A percentile compares a stretch with the other conserved stretches of the same genome.
phyloP scores from a whole-genome alignment of 2,888 invertebrate species.

The Drosophila melanocephala region DNA sequence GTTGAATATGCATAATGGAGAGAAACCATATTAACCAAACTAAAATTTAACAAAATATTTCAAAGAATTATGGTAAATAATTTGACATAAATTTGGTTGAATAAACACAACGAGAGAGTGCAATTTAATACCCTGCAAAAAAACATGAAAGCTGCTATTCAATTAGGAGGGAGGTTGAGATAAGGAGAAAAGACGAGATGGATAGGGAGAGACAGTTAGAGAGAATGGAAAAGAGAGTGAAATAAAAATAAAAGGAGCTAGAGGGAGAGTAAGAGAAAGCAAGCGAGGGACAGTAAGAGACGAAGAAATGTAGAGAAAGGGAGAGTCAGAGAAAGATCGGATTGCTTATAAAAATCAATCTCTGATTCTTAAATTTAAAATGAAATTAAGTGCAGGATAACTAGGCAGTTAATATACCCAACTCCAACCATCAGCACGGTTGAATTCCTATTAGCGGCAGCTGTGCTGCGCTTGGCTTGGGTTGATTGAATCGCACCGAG shows the following conservation, averaged over 20 bases:
- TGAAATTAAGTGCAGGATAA: conserved; percentile 25
- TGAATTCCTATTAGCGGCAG: conserved; percentile 47
- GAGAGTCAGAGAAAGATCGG: background rate
- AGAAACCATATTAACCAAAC: background rate
- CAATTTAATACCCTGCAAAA: conserved; percentile 39
- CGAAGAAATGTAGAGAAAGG: background rate
- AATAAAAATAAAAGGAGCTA: background rate
- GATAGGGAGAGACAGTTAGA: background rate
- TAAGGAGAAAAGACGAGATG: background rate
- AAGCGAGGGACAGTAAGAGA: background rate
- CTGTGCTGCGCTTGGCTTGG: conserved; percentile 38
- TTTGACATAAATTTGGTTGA: background rate
- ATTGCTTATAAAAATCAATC: background rate
- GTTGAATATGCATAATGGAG: background rate
- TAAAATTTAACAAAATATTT: background rate
- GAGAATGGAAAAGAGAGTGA: background rate
- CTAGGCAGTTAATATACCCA: background rate
- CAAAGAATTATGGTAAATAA: background rate
- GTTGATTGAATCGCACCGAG: conserved; percentile 47
- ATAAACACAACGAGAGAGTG: conserved; percentile 9
- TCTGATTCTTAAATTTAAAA: background rate
- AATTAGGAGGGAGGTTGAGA: background rate
- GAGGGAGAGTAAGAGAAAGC: background rate
- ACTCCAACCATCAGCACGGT: too few relatives aligned
- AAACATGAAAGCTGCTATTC: background rate